Evolutionary conservation across 2,888 invertebrate species (phyloP).

Genomic region (Prostheceraeus crozeri): DNA sequence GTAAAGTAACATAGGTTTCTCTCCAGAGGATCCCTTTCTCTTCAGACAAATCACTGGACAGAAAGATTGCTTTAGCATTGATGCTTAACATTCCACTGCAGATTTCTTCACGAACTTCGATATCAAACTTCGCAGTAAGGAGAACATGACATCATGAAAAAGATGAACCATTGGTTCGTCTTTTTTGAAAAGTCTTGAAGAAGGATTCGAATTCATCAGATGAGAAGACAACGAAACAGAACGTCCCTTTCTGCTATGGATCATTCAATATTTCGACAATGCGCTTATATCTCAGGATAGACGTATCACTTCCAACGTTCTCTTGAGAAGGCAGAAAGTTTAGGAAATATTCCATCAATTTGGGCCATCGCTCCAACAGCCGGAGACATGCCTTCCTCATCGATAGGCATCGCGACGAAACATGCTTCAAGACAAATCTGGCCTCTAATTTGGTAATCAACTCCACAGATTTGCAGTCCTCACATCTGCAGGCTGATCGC

Average conservation of each 20-base stretch:
- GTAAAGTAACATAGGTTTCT: too few species aligned
- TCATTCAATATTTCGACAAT: conserved; percentile 16
- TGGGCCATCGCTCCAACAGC: conserved; percentile 9
- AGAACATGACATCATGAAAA: too few species aligned
- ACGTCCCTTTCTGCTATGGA: neutral
- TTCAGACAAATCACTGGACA: too few species aligned
- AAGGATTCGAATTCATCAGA: conserved; percentile 17
- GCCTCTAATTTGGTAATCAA: conserved; percentile 14
- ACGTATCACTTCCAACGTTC: neutral
- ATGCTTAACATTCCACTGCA: too few species aligned
- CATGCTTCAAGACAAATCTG: conserved; percentile 5
- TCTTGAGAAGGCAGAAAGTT: conserved; percentile 16
- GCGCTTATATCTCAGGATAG: conserved; percentile 6
- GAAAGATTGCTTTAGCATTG: too few species aligned
- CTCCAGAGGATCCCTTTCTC: too few species aligned
- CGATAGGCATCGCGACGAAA: conserved; percentile 22
- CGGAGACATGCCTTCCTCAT: conserved; percentile 10
- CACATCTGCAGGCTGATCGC: conserved; percentile 14
- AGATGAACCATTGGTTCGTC: too few species aligned
- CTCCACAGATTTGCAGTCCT: conserved; percentile 9
- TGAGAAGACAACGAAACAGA: conserved; percentile 11
- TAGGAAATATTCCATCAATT: conserved; percentile 20
- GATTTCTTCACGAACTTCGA: too few species aligned
- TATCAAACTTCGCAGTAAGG: too few species aligned
- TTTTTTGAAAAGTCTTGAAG: too few species aligned